Conservation (phyloP, 2,113 vertebrate genomes). For the Otis tarda region DNA sequence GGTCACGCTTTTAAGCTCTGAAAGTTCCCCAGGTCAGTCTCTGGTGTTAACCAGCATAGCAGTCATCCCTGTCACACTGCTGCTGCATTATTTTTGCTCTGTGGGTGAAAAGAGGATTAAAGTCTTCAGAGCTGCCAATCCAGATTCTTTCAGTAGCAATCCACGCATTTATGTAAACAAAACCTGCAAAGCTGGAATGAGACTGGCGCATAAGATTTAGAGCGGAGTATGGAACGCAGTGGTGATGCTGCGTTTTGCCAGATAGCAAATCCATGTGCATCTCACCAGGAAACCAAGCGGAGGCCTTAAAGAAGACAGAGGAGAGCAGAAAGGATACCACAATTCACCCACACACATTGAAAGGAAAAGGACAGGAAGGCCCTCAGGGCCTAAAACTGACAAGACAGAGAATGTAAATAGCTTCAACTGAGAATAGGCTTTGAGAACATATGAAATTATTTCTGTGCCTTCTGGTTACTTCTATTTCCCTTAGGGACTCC, state of each 20-base stretch:
- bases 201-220: neutral
- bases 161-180: neutral
- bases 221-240: neutral
- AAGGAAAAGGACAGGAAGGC: neutral
- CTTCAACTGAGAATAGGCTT: neutral
- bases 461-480: neutral
- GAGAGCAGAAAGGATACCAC: neutral
- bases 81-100: neutral
- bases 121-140: conserved; percentile 1
- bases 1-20: neutral
- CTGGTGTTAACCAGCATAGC: neutral
- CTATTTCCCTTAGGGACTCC: neutral
- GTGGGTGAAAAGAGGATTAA: conserved; percentile 17
- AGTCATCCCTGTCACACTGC: neutral
- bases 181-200: conserved; percentile 7
- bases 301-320: neutral
- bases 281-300: neutral
- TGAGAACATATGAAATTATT: neutral
- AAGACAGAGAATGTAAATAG: neutral
- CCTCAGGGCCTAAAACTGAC: neutral
- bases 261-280: neutral
- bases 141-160: conserved; percentile 10
- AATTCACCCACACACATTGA: neutral
- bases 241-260: neutral
- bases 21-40: neutral